A percentile compares a stretch with the other conserved stretches of the same genome.
Evolutionary conservation across 2,113 vertebrate species (phyloP).

Genomic region (Grammomys dolichurus): DNA sequence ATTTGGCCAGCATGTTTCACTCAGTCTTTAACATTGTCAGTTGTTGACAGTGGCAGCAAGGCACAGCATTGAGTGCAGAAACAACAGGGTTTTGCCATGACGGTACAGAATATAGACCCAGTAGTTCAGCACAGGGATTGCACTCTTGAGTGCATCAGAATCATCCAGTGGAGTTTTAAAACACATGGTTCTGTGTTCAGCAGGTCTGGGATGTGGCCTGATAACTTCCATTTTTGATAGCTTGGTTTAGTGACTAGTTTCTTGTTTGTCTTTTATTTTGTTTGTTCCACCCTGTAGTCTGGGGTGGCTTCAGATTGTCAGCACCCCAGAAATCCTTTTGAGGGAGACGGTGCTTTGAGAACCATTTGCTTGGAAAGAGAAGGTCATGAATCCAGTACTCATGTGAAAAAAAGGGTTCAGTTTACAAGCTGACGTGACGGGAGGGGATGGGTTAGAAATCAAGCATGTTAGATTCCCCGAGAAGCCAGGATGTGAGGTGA

Average conservation of each 20-base stretch:
- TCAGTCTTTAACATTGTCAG: background rate
- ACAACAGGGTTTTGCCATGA: too few species aligned
- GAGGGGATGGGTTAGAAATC: background rate
- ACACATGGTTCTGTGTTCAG: background rate
- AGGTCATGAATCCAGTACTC: background rate
- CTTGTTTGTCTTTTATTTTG: background rate
- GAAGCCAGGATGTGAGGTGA: background rate
- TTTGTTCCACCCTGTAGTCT: background rate
- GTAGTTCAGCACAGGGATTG: background rate
- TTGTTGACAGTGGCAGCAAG: background rate
- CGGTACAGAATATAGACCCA: background rate
- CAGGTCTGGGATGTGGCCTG: background rate
- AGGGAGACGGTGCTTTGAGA: background rate
- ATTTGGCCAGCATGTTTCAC: background rate
- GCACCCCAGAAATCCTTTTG: background rate
- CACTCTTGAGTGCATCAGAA: background rate
- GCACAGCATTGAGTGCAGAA: background rate
- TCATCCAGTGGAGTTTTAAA: background rate
- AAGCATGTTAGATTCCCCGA: background rate
- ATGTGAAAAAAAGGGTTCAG: background rate
- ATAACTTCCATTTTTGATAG: background rate
- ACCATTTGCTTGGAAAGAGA: background rate
- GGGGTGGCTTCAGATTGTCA: background rate
- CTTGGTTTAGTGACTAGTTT: background rate
- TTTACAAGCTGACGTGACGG: background rate